These are phyloP conservation scores for Typhlichthys subterraneus DNA, from an alignment of 2,797 vertebrate genomes.

Conservation along the genomic window DNA sequence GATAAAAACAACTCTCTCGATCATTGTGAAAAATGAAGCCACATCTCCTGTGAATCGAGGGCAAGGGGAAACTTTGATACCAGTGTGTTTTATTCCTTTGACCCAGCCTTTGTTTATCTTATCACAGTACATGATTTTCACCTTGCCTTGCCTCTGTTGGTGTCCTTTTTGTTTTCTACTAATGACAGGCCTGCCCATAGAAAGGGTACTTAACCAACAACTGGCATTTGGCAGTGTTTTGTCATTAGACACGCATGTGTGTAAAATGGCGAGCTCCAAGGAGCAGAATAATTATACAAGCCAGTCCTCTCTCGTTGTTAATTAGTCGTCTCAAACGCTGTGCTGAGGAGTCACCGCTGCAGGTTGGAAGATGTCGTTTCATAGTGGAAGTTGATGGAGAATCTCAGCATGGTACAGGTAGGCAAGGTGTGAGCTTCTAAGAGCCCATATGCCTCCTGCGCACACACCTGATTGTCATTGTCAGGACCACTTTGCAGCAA, in stretches of 20 bases:
- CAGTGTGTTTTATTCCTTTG: constrained; percentile 52
- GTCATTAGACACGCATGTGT: constrained; percentile 76
- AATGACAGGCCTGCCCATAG: constrained; percentile 58
- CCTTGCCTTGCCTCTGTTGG: constrained; percentile 57
- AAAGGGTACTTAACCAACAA: constrained; percentile 70
- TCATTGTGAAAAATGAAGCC: constrained; percentile 50
- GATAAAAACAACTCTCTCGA: constrained; percentile 19
- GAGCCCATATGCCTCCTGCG: constrained; percentile 53
- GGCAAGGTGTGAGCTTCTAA: constrained; percentile 42
- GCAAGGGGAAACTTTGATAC: constrained; percentile 36
- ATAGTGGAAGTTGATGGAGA: constrained; percentile 61
- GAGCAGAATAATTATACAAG: constrained; percentile 74
- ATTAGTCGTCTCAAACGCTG: constrained; percentile 66
- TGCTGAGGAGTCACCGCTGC: constrained; percentile 43
- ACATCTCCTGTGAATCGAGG: constrained; percentile 50
- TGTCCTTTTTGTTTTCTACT: constrained; percentile 62
- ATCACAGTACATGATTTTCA: constrained; percentile 54
- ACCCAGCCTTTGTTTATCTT: constrained; percentile 72
- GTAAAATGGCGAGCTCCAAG: constrained; percentile 68
- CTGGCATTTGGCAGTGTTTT: constrained; percentile 71
- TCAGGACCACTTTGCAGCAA: constrained; percentile 52
- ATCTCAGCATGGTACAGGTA: constrained; percentile 58
- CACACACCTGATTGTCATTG: constrained; percentile 55
- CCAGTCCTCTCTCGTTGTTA: constrained; percentile 66
- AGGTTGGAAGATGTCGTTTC: constrained; percentile 55